phyloP scores from a whole-genome alignment of 1,140 invertebrate species.

The Drosophila ogumai region DNA sequence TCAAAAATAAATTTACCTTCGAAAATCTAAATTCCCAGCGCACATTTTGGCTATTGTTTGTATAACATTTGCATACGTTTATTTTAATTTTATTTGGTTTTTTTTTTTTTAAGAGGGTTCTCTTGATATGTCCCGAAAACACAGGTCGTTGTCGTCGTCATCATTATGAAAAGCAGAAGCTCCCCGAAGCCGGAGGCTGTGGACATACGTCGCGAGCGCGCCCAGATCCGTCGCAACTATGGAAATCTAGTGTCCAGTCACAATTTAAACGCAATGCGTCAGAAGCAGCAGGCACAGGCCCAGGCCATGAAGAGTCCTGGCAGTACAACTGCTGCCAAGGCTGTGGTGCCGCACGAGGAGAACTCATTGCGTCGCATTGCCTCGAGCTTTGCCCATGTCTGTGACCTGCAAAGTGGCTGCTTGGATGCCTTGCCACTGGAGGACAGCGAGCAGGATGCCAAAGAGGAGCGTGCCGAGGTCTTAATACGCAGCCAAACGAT shows the following conservation, averaged over 20 bases:
- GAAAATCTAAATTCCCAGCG: conserved; percentile 55
- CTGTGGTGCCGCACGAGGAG: neutral
- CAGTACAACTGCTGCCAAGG: neutral
- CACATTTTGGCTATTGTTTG: conserved; percentile 16
- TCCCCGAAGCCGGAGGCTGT: conserved; percentile 10
- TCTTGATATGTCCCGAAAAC: neutral
- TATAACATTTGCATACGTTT: too few relatives aligned
- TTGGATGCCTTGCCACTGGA: conserved; percentile 38
- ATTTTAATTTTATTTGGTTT: neutral
- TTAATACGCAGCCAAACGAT: conserved; percentile 51
- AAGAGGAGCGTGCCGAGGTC: conserved; percentile 58
- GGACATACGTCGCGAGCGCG: conserved; percentile 51
- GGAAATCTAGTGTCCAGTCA: conserved; percentile 56
- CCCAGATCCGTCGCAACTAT: conserved; percentile 51
- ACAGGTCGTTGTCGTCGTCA: neutral
- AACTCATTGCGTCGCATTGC: conserved; percentile 52
- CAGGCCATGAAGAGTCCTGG: neutral
- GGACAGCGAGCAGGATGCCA: conserved; percentile 55
- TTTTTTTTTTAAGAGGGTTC: neutral
- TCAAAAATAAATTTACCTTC: neutral
- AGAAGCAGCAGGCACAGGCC: neutral
- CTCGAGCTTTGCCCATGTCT: conserved; percentile 60
- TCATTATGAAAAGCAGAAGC: neutral
- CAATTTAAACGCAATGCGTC: conserved; percentile 46
- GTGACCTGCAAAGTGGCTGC: conserved; percentile 30